phyloP scores from a whole-genome alignment of 2,888 invertebrate genomes.

The Chloromyia formosa region DNA sequence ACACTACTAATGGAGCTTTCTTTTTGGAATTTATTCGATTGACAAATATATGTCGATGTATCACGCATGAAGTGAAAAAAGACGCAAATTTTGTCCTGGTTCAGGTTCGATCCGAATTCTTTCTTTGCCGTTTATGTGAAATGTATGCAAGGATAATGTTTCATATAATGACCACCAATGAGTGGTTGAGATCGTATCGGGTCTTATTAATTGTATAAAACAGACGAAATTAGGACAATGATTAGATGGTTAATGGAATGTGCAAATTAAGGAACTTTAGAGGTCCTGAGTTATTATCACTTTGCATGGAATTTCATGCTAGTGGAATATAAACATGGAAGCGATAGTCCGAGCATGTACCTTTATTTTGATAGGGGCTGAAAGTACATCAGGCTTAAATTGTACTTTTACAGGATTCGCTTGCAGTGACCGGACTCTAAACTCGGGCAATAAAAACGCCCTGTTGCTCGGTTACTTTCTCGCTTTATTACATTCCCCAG shows the following conservation, averaged over 20 bases:
- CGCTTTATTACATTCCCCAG: too few species aligned
- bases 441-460: too few species aligned
- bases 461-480: too few species aligned
- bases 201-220: neutral
- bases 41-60: neutral
- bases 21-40: neutral
- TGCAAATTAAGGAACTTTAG: too few species aligned
- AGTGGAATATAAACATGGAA: neutral
- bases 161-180: neutral
- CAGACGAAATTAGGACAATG: neutral
- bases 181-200: neutral
- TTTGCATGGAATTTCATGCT: neutral
- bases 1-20: neutral
- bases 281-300: neutral
- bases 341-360: too few species aligned
- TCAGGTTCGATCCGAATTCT: neutral
- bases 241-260: neutral
- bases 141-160: constrained; percentile 1
- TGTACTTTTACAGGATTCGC: neutral
- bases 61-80: neutral
- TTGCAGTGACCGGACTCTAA: neutral
- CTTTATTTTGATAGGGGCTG: neutral
- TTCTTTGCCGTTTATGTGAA: neutral
- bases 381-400: neutral
- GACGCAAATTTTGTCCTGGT: neutral